Conservation (phyloP, 2,113 vertebrate species). For the Hoplias malabaricus region DNA sequence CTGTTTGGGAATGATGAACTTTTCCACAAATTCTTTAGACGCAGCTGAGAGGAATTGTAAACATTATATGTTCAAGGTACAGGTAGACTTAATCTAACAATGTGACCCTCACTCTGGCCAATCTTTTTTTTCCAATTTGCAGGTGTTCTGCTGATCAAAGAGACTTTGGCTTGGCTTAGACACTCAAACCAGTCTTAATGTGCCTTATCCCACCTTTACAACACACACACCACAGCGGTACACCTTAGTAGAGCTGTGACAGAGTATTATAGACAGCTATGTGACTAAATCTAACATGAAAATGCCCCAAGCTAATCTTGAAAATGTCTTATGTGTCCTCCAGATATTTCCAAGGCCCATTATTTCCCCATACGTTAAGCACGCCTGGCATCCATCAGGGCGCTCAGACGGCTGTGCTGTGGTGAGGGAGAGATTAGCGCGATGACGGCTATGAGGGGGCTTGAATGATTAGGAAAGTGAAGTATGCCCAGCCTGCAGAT, state of each 20-base stretch:
- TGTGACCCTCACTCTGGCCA: neutral
- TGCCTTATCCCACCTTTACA: neutral
- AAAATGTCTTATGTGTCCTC: neutral
- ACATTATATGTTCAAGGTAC: neutral
- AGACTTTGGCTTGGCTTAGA: neutral
- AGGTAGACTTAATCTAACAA: neutral
- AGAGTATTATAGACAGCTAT: neutral
- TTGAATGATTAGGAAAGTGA: slow-evolving; percentile 10
- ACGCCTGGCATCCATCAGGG: neutral
- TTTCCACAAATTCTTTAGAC: neutral
- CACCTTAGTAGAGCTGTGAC: neutral
- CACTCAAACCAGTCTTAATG: neutral
- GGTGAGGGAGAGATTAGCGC: neutral
- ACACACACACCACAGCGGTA: neutral
- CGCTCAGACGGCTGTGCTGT: neutral
- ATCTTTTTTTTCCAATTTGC: neutral
- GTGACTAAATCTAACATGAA: neutral
- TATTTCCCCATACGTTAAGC: neutral
- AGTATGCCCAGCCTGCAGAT: neutral
- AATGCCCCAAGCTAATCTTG: neutral
- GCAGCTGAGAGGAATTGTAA: neutral
- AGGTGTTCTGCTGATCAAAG: neutral
- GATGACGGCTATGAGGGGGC: neutral
- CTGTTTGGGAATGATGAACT: slow-evolving; percentile 1
- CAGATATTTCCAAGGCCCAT: neutral